Evolutionary conservation across 2,797 vertebrate species (phyloP).

Genomic region (Luscinia luscinia): DNA sequence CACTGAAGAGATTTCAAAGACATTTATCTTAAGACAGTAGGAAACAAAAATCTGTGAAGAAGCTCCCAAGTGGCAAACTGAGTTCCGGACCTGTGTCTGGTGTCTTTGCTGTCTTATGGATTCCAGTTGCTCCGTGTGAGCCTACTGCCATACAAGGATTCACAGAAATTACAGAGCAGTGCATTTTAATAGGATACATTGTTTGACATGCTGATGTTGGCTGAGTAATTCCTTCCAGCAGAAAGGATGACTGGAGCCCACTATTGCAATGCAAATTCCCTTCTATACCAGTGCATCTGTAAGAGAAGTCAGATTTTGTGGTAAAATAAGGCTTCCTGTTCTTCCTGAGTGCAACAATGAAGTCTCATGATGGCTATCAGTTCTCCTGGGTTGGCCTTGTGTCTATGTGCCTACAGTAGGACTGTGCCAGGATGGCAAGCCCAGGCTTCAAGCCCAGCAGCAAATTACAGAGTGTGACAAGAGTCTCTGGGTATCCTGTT

Average conservation of each 20-base stretch:
- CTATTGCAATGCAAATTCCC: neutral
- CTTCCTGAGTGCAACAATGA: neutral
- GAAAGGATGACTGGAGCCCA: neutral
- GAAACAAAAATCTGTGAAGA: neutral
- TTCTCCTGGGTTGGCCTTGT: neutral
- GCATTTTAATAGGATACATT: neutral
- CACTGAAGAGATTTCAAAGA: neutral
- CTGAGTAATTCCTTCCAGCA: neutral
- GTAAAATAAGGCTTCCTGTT: neutral
- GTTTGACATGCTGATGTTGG: neutral
- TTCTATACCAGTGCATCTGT: neutral
- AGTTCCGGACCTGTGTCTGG: neutral
- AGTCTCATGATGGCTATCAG: neutral
- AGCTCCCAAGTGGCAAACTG: neutral
- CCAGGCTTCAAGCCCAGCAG: neutral
- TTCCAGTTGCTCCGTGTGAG: neutral
- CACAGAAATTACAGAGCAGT: neutral
- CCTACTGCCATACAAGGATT: neutral
- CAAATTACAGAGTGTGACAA: neutral
- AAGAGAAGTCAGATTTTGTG: neutral
- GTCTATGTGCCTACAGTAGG: accelerated
- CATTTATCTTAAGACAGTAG: neutral
- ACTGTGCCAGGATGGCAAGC: neutral
- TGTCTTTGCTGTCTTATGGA: neutral
- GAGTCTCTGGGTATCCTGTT: neutral